These are phyloP conservation scores for Gobio occitaniae DNA, from an alignment of 2,797 vertebrate genomes.

Conservation along the genomic window DNA sequence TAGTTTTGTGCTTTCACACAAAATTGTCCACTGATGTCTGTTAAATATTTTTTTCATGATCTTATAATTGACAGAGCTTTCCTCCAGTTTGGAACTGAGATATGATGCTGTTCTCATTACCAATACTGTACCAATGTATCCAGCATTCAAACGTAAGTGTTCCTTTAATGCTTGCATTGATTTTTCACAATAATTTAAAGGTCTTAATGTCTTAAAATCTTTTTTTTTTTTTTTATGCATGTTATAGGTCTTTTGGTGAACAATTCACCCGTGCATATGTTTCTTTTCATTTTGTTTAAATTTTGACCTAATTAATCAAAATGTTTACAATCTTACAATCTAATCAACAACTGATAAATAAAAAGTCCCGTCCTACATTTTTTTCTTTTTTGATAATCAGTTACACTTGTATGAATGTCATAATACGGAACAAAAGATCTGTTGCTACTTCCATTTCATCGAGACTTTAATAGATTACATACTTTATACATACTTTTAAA, in stretches of 20 bases:
- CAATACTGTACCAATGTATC: slow-evolving; percentile 96
- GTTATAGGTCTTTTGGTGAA: not conserved
- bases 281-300: not conserved
- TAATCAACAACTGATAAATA: not conserved
- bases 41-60: not conserved
- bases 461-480: not conserved
- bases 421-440: not conserved
- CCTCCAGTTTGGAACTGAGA: slow-evolving; percentile 85
- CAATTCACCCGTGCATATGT: not conserved
- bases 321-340: not conserved
- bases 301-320: not conserved
- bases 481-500: no score
- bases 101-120: slow-evolving; percentile 92
- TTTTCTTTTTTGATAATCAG: not conserved
- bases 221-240: not conserved
- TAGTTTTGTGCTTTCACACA: slow-evolving; percentile 1
- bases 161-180: not conserved
- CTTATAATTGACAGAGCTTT: slow-evolving; percentile 84
- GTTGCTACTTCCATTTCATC: not conserved
- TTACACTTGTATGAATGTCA: not conserved
- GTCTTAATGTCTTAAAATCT: not conserved
- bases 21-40: not conserved
- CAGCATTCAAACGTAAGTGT: slow-evolving; percentile 95
- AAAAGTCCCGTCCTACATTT: not conserved
- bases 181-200: not conserved